Percentiles rank a stretch among this genome's conserved stretches.
Conservation (phyloP, 1,140 invertebrate species). For the Drosophila truncata region DNA sequence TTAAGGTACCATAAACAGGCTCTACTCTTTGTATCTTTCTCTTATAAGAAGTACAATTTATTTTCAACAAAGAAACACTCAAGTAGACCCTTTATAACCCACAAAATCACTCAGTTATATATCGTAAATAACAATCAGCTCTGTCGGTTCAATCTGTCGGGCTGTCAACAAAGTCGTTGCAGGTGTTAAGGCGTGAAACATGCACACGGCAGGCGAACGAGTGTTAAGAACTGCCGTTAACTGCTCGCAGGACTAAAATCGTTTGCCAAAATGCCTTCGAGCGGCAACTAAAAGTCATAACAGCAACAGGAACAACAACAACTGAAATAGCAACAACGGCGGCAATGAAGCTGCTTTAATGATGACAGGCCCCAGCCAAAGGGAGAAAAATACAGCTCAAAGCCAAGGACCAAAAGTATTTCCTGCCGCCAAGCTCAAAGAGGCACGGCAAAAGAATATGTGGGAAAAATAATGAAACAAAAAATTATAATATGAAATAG, state of each 20-base stretch:
- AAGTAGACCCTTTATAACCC: background rate
- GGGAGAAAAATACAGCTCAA: constrained; percentile 25
- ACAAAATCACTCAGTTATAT: constrained; percentile 15
- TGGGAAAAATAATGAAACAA: background rate
- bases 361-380: constrained; percentile 32
- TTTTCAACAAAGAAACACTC: background rate
- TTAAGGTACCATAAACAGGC: background rate
- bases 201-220: constrained; percentile 16
- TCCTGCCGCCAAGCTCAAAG: constrained; percentile 15
- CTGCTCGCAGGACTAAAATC: constrained; percentile 33
- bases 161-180: constrained; percentile 59
- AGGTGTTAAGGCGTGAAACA: constrained; percentile 67
- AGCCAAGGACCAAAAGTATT: constrained; percentile 43
- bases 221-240: constrained; percentile 26
- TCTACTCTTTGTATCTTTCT: too few relatives aligned
- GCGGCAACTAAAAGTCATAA: constrained; percentile 69
- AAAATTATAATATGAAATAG: background rate
- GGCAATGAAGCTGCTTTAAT: constrained; percentile 42
- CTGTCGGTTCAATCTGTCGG: constrained; percentile 14
- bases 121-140: constrained; percentile 30
- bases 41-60: background rate
- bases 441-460: background rate
- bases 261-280: constrained; percentile 59
- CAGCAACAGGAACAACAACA: constrained; percentile 36
- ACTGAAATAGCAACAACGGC: constrained; percentile 19